A percentile compares a stretch with the other conserved stretches of the same genome.
These are phyloP conservation scores for Drosophila percnosoma DNA, from an alignment of 2,888 invertebrate species.

Conservation along the genomic window DNA sequence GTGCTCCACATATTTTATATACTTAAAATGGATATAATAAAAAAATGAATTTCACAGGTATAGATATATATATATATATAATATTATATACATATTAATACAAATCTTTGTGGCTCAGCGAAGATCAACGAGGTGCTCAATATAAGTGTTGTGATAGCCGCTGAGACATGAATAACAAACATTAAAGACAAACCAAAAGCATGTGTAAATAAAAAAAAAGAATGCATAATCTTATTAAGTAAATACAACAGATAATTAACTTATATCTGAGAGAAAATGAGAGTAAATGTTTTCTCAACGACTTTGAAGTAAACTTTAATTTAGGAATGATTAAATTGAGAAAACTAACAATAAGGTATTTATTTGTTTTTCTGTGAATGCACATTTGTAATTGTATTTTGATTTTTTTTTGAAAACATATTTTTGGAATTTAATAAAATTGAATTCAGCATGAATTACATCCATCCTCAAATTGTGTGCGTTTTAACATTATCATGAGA, in stretches of 20 bases:
- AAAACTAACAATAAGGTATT: slow-evolving; percentile 26
- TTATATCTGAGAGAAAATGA: slow-evolving; percentile 30
- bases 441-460: slow-evolving; percentile 36
- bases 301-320: slow-evolving; percentile 17
- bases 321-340: slow-evolving; percentile 20
- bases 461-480: slow-evolving; percentile 6
- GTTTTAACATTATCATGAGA: not conserved
- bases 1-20: slow-evolving; percentile 41
- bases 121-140: slow-evolving; percentile 52
- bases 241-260: slow-evolving; percentile 16
- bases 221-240: slow-evolving; percentile 17
- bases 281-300: slow-evolving; percentile 8
- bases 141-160: slow-evolving; percentile 28
- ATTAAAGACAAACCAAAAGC: slow-evolving; percentile 47
- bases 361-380: slow-evolving; percentile 31
- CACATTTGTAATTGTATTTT: slow-evolving; percentile 33
- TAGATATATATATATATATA: slow-evolving; percentile 22
- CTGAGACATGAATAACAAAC: slow-evolving; percentile 16
- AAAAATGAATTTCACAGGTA: slow-evolving; percentile 1
- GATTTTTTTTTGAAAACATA: slow-evolving; percentile 26
- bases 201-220: slow-evolving; percentile 9
- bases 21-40: slow-evolving; percentile 27
- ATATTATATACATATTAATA: slow-evolving; percentile 19
- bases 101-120: slow-evolving; percentile 42
- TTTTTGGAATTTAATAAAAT: slow-evolving; percentile 60